phyloP scores from a whole-genome alignment of 2,888 invertebrate species.

The Apoda limacodes region DNA sequence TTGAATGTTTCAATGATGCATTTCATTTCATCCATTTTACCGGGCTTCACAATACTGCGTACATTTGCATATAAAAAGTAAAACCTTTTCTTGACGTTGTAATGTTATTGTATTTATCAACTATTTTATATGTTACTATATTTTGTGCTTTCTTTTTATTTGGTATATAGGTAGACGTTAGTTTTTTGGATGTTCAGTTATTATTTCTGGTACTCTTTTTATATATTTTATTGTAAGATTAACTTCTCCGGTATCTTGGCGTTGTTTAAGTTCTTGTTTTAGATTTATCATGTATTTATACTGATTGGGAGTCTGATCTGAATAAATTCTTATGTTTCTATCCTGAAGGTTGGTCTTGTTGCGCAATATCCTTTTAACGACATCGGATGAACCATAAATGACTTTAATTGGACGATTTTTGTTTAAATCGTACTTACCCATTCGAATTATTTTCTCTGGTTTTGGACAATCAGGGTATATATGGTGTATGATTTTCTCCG shows the following conservation, averaged over 20 bases:
- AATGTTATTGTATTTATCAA: too few relatives aligned
- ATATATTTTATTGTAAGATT: too few relatives aligned
- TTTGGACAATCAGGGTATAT: slow-evolving; percentile 3
- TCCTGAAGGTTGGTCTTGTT: not conserved
- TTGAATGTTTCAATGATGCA: too few relatives aligned
- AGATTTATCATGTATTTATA: slow-evolving; percentile 2
- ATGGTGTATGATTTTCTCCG: not conserved
- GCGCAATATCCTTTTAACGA: slow-evolving; percentile 3
- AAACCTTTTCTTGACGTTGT: not conserved
- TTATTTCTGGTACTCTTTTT: too few relatives aligned
- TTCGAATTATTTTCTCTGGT: slow-evolving; percentile 4
- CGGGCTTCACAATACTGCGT: too few relatives aligned
- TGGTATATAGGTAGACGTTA: too few relatives aligned
- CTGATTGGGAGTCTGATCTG: slow-evolving; percentile 7
- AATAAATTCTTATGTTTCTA: slow-evolving; percentile 1
- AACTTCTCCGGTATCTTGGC: slow-evolving; percentile 5
- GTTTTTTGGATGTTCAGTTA: too few relatives aligned
- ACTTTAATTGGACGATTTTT: slow-evolving; percentile 8
- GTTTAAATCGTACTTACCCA: slow-evolving; percentile 4
- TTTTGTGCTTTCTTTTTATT: slow-evolving; percentile 5
- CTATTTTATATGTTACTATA: slow-evolving; percentile 8
- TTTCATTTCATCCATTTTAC: too few relatives aligned
- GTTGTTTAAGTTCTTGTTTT: slow-evolving; percentile 4
- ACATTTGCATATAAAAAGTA: too few relatives aligned
- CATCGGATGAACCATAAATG: slow-evolving; percentile 2